Evolutionary conservation across 1,140 invertebrate genomes (phyloP).

Genomic region (Bombus terrestris): DNA sequence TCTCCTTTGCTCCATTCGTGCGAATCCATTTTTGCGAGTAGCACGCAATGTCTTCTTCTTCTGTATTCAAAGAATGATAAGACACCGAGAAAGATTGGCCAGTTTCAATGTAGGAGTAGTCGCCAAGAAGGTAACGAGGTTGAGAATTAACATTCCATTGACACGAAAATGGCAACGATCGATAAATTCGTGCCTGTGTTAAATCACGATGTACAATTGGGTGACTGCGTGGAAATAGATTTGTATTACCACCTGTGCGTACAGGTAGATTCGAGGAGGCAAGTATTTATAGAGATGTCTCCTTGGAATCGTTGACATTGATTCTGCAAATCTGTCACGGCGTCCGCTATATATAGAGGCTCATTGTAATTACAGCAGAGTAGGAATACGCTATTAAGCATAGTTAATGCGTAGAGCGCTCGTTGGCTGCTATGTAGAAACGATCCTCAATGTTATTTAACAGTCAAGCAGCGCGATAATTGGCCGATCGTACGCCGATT

Average conservation of each 20-base stretch:
- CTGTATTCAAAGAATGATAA: neutral
- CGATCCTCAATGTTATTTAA: neutral
- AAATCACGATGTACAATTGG: neutral
- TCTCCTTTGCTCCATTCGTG: slow-evolving; percentile 1
- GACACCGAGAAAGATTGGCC: too few relatives aligned
- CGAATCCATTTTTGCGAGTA: neutral
- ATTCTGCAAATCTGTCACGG: slow-evolving; percentile 59
- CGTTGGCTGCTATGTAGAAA: neutral
- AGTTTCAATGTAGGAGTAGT: neutral
- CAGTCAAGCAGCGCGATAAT: slow-evolving; percentile 2
- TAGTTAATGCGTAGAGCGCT: slow-evolving; percentile 28
- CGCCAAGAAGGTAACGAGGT: neutral
- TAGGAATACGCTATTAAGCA: slow-evolving; percentile 44
- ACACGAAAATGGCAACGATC: neutral
- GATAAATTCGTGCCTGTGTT: neutral
- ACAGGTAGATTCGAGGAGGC: slow-evolving; percentile 1
- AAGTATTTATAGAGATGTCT: slow-evolving; percentile 52
- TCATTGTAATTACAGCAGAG: slow-evolving; percentile 49
- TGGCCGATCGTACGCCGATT: slow-evolving; percentile 1
- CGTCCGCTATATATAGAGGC: slow-evolving; percentile 58
- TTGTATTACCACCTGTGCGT: neutral
- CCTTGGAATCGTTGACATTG: slow-evolving; percentile 63
- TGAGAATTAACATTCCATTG: neutral
- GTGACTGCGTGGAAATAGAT: neutral
- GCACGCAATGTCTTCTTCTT: neutral